Base-by-base conservation (phyloP, 2,888 invertebrate genomes). In the Pheosia tremula region DNA sequence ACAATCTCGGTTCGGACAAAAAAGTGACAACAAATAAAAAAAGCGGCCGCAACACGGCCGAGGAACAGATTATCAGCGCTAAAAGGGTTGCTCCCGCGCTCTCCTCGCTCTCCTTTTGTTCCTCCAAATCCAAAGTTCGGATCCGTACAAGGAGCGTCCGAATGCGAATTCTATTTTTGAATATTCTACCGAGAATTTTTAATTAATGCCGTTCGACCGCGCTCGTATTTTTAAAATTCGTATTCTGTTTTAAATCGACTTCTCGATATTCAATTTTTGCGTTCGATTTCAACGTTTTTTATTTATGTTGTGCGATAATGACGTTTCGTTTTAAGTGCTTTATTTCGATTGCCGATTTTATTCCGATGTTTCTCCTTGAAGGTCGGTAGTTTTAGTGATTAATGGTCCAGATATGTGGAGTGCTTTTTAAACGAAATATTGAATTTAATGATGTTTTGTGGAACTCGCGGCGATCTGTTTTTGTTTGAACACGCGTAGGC, bases 111-210 rank as follows among this genome's bases (percentile, higher is more conserved):
- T 92, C 81, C 91, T 92, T 92, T 92, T 93, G 91, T 92, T 91
- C 88, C 90, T 87, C 93, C 93, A 92, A 92, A 92, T 92, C 91
- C 92, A 91, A 93, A 93, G 90, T 92, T 87, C 84, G 83, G 85
- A 86, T 86, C 91, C 91, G 91, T 92, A 92, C 92, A 92, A 91
- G 92, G 92, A 92, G 92, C 90, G 89, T 90, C 89, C 91, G 91
- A 91, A 91, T 91, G 92, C 92, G 91, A 91, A 93, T 92, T 92
- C 93, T 93, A 93, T 93, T 93, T 92, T 91, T 91, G 93, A 92
- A 93, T 93, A 92, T 93, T 93, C 91, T 93, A 93, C 93, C 91
- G 91, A 92, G 93, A 93, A 93, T 93, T 92, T 93, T 93, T 93
- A 93, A 93, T 93, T 93, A 93, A 93, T 93, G 92, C 92, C 87